These are phyloP conservation scores for Pongo pygmaeus DNA, from an alignment of 2,113 vertebrate genomes.

Conservation along the genomic window DNA sequence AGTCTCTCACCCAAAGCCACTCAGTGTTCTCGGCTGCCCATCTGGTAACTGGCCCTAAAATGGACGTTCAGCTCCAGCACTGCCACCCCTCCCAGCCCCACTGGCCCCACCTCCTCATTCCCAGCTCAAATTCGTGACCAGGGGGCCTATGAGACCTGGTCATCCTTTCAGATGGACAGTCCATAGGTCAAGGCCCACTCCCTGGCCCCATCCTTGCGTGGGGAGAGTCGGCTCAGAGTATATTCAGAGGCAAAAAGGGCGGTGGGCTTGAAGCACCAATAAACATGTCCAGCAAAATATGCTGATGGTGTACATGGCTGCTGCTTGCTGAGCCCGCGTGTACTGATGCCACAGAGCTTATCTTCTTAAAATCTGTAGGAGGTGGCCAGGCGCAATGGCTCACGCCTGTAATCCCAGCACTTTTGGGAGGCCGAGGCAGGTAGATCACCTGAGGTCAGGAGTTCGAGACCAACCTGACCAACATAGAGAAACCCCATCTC, in stretches of 20 bases:
- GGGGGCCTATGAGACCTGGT: background rate
- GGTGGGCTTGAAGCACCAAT: background rate
- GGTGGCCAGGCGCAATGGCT: too few species aligned
- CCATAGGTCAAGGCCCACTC: too few species aligned
- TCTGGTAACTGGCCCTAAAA: background rate
- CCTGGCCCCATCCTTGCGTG: background rate
- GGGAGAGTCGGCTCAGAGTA: background rate
- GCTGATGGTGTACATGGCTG: accelerated
- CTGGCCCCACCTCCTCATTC: background rate
- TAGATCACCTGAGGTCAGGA: too few species aligned
- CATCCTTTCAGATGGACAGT: background rate
- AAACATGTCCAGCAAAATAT: accelerated
- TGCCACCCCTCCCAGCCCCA: background rate
- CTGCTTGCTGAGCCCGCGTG: accelerated
- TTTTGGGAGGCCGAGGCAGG: too few species aligned
- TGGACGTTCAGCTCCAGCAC: background rate
- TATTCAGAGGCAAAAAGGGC: background rate
- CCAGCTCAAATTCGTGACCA: background rate
- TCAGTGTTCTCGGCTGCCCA: background rate
- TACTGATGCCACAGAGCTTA: accelerated
- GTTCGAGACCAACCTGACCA: too few species aligned
- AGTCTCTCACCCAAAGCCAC: background rate
- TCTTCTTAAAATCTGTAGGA: background rate
- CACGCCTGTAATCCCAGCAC: too few species aligned
- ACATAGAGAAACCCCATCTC: too few species aligned